phyloP scores from a whole-genome alignment of 2,888 invertebrate species.

The Colostygia pectinataria region DNA sequence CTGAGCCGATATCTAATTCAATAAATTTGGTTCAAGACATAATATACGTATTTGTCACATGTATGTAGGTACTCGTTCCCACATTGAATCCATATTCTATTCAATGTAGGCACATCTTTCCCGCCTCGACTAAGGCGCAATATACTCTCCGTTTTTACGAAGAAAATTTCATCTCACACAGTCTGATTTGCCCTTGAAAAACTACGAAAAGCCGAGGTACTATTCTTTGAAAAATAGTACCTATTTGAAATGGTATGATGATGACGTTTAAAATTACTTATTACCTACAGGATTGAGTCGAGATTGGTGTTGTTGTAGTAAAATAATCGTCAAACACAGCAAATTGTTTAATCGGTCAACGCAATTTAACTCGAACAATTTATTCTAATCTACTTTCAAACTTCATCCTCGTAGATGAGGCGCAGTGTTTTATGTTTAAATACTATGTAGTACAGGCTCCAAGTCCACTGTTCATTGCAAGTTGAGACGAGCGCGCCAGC shows the following conservation, averaged over 20 bases:
- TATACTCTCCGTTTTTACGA: constrained; percentile 36
- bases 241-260: neutral
- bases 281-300: no score
- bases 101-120: constrained; percentile 36
- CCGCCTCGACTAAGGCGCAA: constrained; percentile 35
- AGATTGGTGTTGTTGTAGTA: no score
- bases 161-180: constrained; percentile 28
- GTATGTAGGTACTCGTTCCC: constrained; percentile 23
- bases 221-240: neutral
- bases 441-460: constrained; percentile 41
- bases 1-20: neutral
- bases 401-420: constrained; percentile 37
- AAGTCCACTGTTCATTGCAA: constrained; percentile 28
- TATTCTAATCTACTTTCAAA: constrained; percentile 18
- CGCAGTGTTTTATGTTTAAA: constrained; percentile 54
- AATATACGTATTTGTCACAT: constrained; percentile 21
- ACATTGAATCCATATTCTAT: constrained; percentile 39
- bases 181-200: constrained; percentile 4
- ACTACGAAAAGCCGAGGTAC: neutral
- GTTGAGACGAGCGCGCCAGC: constrained; percentile 27
- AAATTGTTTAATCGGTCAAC: constrained; percentile 11
- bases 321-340: constrained; percentile 1
- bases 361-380: constrained; percentile 20
- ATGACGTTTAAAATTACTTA: no score
- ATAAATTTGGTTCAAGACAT: constrained; percentile 13